These are phyloP conservation scores for Sparidentex hasta DNA, from an alignment of 2,797 vertebrate species.

Conservation along the genomic window DNA sequence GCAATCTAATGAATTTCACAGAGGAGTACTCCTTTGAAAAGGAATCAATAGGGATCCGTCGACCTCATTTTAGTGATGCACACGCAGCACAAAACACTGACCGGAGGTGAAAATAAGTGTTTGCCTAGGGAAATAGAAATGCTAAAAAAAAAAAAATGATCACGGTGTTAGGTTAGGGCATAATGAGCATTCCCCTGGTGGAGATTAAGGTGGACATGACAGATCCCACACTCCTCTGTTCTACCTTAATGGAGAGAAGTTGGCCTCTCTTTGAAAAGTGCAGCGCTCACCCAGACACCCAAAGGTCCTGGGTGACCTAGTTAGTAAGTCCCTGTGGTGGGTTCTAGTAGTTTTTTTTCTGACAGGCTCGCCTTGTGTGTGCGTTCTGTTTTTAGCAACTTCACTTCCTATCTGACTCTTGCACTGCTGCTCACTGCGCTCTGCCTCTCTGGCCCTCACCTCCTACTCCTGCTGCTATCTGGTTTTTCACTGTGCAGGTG, in stretches of 20 bases:
- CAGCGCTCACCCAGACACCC: slow-evolving; percentile 70
- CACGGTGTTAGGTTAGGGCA: slow-evolving; percentile 56
- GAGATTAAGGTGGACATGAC: slow-evolving; percentile 75
- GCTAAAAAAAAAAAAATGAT: slow-evolving; percentile 72
- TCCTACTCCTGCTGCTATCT: slow-evolving; percentile 59
- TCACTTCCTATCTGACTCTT: slow-evolving; percentile 74
- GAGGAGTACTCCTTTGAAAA: slow-evolving; percentile 48
- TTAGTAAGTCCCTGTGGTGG: slow-evolving; percentile 77
- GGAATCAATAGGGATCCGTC: slow-evolving; percentile 69
- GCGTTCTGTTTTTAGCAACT: slow-evolving; percentile 75
- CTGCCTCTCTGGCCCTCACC: slow-evolving; percentile 52
- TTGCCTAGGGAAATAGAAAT: slow-evolving; percentile 73
- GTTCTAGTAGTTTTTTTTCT: slow-evolving; percentile 71
- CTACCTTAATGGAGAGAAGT: slow-evolving; percentile 64
- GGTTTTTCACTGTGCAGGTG: slow-evolving; percentile 56
- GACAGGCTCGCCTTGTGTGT: slow-evolving; percentile 65
- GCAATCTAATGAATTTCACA: slow-evolving; percentile 44
- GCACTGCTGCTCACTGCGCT: slow-evolving; percentile 37
- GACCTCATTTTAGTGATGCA: slow-evolving; percentile 76
- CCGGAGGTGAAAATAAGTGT: slow-evolving; percentile 66
- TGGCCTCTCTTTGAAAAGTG: slow-evolving; percentile 70
- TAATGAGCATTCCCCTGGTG: slow-evolving; percentile 77
- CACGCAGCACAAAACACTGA: slow-evolving; percentile 67
- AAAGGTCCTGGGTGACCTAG: slow-evolving; percentile 81
- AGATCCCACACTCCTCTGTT: slow-evolving; percentile 64